Conservation (phyloP, 2,113 vertebrate species). For the Symphodus melops region DNA sequence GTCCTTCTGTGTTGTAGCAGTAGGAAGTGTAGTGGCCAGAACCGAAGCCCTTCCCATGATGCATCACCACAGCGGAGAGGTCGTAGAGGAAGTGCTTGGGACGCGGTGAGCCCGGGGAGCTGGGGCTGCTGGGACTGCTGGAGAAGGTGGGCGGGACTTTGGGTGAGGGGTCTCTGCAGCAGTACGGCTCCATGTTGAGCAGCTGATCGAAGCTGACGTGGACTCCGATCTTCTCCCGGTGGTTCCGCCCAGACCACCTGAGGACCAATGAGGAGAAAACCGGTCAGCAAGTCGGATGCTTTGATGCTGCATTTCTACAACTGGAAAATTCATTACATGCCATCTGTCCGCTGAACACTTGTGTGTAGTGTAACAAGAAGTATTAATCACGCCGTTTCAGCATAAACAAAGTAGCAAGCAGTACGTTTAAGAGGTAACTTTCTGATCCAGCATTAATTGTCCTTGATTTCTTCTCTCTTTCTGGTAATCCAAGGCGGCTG, state of each 20-base stretch:
- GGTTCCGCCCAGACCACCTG: constrained; percentile 99
- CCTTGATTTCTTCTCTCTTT: neutral
- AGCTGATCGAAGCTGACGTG: constrained; percentile 98
- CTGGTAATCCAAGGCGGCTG: too few species aligned
- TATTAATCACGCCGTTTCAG: neutral
- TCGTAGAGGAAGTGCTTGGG: constrained; percentile 92
- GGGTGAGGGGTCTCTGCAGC: constrained; percentile 87
- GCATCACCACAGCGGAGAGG: constrained; percentile 99
- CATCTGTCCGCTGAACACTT: neutral
- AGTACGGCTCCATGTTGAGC: constrained; percentile 97
- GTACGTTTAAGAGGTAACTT: neutral
- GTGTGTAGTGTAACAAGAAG: too few species aligned
- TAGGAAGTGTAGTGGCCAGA: constrained; percentile 99
- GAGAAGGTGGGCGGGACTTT: constrained; percentile 44
- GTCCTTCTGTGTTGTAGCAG: constrained; percentile 99
- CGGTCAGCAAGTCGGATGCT: neutral
- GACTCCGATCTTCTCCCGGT: constrained; percentile 99
- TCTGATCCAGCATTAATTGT: neutral
- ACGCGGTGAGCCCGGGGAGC: constrained; percentile 72
- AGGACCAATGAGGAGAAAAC: constrained; percentile 10
- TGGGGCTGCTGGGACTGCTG: constrained; percentile 51
- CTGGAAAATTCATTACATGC: neutral
- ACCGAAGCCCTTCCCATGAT: constrained; percentile 99
- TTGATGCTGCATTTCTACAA: neutral
- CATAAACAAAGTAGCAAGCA: neutral